phyloP scores from a whole-genome alignment of 2,888 invertebrate species.

The Eustalomyia histrio region DNA sequence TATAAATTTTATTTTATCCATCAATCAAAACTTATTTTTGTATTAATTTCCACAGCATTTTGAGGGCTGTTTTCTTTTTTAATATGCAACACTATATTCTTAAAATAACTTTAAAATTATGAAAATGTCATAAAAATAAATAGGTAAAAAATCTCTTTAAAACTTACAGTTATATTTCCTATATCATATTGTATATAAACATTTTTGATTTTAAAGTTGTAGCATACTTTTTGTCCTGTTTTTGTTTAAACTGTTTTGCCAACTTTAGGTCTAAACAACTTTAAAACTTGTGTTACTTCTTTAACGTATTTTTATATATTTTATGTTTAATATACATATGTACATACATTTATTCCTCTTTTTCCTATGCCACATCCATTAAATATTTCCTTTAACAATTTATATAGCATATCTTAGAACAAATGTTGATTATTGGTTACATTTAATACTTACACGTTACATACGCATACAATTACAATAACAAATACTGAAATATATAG shows the following conservation, averaged over 20 bases:
- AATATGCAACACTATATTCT: too few species aligned
- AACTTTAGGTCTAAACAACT: neutral
- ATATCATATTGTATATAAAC: too few species aligned
- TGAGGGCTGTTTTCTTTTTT: too few species aligned
- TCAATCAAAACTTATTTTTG: too few species aligned
- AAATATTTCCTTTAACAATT: slow-evolving; percentile 7
- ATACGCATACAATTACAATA: neutral
- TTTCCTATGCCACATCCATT: neutral
- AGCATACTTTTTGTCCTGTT: neutral
- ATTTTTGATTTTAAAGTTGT: neutral
- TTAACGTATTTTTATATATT: neutral
- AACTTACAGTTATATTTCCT: too few species aligned
- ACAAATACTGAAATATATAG: slow-evolving; percentile 2
- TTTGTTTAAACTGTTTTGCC: neutral
- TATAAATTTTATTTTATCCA: too few species aligned
- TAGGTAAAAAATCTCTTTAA: too few species aligned
- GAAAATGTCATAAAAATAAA: too few species aligned
- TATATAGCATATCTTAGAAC: neutral
- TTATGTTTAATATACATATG: neutral
- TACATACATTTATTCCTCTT: neutral
- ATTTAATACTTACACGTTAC: slow-evolving; percentile 20
- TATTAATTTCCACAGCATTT: too few species aligned
- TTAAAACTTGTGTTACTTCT: neutral
- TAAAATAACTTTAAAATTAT: too few species aligned
- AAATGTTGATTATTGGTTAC: slow-evolving; percentile 17